These are phyloP conservation scores for Cephus pulcher DNA, from an alignment of 2,888 invertebrate species.

Conservation along the genomic window DNA sequence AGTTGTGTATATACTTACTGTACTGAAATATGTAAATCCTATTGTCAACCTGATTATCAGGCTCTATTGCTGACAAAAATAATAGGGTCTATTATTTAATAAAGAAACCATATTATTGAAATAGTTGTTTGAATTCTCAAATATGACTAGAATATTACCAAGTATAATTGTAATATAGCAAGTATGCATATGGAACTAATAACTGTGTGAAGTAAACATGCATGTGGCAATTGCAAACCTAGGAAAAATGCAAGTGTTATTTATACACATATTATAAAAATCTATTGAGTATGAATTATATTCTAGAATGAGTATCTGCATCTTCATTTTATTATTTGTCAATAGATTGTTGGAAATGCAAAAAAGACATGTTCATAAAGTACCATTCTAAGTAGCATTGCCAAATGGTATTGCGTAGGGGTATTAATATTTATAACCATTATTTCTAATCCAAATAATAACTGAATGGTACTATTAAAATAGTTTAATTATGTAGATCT, in stretches of 20 bases:
- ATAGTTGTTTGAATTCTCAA: neutral
- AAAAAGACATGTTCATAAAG: no score
- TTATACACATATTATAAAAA: neutral
- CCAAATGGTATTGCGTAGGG: neutral
- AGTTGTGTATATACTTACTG: constrained; percentile 18
- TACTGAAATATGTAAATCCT: constrained; percentile 15
- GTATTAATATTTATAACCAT: neutral
- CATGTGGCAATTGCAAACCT: neutral
- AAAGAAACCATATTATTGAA: constrained; percentile 3
- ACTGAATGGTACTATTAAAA: neutral
- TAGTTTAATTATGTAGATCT: neutral
- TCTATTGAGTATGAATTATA: neutral
- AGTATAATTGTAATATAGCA: neutral
- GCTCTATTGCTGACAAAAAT: constrained; percentile 13
- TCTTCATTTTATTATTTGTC: no score
- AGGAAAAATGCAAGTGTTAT: neutral
- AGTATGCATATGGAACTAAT: neutral
- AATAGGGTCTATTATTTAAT: constrained; percentile 17
- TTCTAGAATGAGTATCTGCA: neutral
- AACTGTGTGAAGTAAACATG: neutral
- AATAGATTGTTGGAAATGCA: no score
- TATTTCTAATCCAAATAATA: neutral
- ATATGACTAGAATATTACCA: neutral
- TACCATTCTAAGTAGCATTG: neutral
- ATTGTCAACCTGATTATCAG: constrained; percentile 2